Conservation (phyloP, 2,888 invertebrate species). For the Yponomeuta cagnagella region DNA sequence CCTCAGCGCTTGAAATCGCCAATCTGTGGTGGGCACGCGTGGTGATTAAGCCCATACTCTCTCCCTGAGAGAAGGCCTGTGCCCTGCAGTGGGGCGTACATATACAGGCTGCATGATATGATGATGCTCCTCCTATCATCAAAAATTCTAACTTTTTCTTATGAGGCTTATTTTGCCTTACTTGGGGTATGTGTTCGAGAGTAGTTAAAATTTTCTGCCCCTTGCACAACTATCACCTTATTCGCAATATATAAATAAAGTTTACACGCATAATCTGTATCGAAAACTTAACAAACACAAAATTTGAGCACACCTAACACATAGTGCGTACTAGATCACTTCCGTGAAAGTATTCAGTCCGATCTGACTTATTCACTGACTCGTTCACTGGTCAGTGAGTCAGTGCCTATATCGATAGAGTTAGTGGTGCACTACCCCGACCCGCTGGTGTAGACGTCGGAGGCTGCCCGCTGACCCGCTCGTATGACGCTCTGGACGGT, state of each 20-base stretch:
- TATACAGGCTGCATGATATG: too few relatives aligned
- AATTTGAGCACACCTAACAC: constrained; percentile 63
- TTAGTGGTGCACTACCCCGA: constrained; percentile 38
- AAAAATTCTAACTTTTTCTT: too few relatives aligned
- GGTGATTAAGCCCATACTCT: too few relatives aligned
- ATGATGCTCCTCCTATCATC: too few relatives aligned
- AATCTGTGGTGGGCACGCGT: too few relatives aligned
- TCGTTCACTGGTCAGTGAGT: not conserved
- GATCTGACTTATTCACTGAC: constrained; percentile 17
- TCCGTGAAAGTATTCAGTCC: constrained; percentile 66
- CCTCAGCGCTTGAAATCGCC: too few relatives aligned
- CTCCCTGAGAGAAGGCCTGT: too few relatives aligned
- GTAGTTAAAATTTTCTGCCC: too few relatives aligned
- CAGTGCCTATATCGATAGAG: not conserved
- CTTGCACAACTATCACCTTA: too few relatives aligned
- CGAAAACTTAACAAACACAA: not conserved
- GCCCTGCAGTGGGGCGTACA: too few relatives aligned
- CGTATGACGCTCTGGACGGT: constrained; percentile 81
- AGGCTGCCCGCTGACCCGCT: constrained; percentile 70
- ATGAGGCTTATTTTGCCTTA: too few relatives aligned
- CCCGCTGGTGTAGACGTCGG: constrained; percentile 65
- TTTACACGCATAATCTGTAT: not conserved
- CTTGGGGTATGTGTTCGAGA: too few relatives aligned
- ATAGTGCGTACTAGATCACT: constrained; percentile 71
- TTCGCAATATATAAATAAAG: not conserved